Percentiles rank a stretch among this genome's conserved stretches.
These are phyloP conservation scores for Junco hyemalis DNA, from an alignment of 2,113 vertebrate genomes.

Conservation along the genomic window DNA sequence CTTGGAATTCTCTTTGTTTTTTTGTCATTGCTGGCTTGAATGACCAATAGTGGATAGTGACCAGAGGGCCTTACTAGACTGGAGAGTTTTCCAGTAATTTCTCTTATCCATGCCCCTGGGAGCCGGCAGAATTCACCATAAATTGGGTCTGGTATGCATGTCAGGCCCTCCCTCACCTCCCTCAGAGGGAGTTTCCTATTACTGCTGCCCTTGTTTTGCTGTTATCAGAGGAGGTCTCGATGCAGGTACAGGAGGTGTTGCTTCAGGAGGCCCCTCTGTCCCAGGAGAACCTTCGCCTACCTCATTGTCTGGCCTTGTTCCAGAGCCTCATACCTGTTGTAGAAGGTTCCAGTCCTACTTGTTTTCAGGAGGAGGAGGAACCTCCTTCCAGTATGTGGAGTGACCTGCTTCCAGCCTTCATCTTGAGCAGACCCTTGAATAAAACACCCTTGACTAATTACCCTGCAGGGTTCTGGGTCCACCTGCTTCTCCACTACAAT, in stretches of 20 bases:
- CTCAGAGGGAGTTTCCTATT: background rate
- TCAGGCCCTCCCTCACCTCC: background rate
- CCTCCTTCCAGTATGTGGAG: background rate
- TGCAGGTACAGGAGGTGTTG: background rate
- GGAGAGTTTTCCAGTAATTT: background rate
- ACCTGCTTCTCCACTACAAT: background rate
- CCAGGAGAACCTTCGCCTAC: accelerated
- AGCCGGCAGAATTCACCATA: background rate
- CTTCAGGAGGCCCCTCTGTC: background rate
- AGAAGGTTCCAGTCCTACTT: background rate
- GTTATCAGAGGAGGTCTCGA: background rate
- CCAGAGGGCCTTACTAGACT: background rate
- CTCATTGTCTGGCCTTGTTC: background rate
- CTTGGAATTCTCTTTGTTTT: background rate
- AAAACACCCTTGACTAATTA: background rate
- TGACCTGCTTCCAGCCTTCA: background rate
- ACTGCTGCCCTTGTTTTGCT: background rate
- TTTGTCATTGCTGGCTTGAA: background rate
- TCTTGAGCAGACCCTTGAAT: background rate
- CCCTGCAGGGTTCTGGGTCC: background rate
- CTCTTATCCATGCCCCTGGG: background rate
- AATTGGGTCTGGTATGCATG: background rate
- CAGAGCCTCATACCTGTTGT: background rate
- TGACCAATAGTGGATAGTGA: background rate
- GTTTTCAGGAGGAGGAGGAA: background rate